These are phyloP conservation scores for Calonectris borealis DNA, from an alignment of 2,113 vertebrate genomes.

Conservation along the genomic window DNA sequence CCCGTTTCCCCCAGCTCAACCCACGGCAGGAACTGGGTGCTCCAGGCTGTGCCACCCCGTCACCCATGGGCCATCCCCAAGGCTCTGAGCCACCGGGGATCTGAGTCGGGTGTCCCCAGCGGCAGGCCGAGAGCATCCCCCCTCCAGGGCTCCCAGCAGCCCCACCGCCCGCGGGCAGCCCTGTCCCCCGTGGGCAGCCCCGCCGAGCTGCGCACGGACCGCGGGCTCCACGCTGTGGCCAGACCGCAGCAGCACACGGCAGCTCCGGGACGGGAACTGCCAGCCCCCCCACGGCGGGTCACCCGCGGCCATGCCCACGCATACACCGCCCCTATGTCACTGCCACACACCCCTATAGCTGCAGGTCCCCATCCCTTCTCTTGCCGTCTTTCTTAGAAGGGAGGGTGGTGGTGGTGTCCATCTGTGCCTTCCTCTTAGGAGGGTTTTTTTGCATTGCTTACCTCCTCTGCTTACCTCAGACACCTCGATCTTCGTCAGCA, in stretches of 20 bases:
- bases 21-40: not conserved
- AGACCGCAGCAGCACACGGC: not conserved
- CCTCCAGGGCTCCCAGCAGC: accelerated
- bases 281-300: not conserved
- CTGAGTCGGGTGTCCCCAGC: not conserved
- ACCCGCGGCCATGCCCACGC: not conserved
- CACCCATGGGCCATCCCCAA: not conserved
- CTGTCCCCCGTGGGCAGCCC: not conserved
- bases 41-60: not conserved
- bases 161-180: not conserved
- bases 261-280: not conserved
- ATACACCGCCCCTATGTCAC: accelerated
- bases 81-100: not conserved
- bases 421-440: not conserved
- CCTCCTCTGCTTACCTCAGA: not conserved
- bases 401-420: not conserved
- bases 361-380: not conserved
- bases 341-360: accelerated
- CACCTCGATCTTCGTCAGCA: not conserved
- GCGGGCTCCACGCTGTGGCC: constrained; percentile 48
- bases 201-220: not conserved
- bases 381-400: not conserved
- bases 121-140: not conserved
- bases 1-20: not conserved
- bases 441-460: not conserved